Base-by-base conservation (phyloP, 1,140 invertebrate genomes). In the Homalodisca vitripennis region DNA sequence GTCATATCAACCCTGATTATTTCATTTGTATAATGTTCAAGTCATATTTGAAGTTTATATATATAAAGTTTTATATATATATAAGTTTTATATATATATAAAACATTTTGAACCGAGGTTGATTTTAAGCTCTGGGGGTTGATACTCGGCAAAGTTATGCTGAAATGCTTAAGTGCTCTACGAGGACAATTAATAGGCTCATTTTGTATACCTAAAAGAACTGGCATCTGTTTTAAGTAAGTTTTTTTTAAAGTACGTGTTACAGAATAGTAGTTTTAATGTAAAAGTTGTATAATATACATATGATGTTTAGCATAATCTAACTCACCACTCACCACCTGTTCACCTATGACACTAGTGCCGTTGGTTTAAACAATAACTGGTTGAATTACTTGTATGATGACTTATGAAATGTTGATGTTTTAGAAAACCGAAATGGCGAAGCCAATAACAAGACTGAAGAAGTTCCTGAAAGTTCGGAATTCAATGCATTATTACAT, bases 401-500 rank as follows among this genome's bases (percentile, higher is more conserved):
- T 41, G 34, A 6, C 34, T 41, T 17, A 6, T 41, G 34, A 22
- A 12, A 3, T 53, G 6, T 53, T 22, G 12, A 22, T 60, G 55
- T 60, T 60, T 3, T 30, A 60, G 55, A 26, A 60, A 60, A 27
- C 55, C 55, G 29, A 60, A 60, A 60, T 27, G 55, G 29, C 55
- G 55, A 60, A 2, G 12, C 22, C 3, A 60, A 60, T 6, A 60
- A 27, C 14, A 60, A 60, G 55, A 60, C 55, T 60, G 55, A 60
- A 60, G 55, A 60, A 60, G 55, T 60, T 60, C 55, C 55, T 27
- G 55, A 60, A 10, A 27, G 14, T 27, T 14, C 55, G 27, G 55
- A 60, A 60, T 60, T 60, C 55, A 60, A 60, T n/a, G 55, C 55
- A 6, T 26, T 60, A 14, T 26, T 60, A 60, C 55, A 60, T 60